These are phyloP conservation scores for Miichthys miiuy DNA, from an alignment of 2,797 vertebrate genomes.

Conservation along the genomic window DNA sequence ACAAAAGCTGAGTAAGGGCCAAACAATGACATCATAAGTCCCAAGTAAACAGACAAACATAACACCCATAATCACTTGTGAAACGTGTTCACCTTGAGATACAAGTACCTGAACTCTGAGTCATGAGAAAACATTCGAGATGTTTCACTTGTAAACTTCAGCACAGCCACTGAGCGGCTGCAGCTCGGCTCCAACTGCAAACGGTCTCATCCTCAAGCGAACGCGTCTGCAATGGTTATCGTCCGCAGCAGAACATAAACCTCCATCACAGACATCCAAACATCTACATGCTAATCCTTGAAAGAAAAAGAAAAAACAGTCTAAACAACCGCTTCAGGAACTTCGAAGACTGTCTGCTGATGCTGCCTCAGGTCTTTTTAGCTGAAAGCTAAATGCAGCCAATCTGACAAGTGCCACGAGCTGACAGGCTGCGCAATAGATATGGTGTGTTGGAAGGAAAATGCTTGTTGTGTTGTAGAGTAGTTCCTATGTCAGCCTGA, in stretches of 20 bases:
- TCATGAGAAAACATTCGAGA: background rate
- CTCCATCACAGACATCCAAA: slow-evolving; percentile 10
- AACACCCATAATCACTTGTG: background rate
- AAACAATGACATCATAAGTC: too few species aligned
- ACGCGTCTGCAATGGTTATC: slow-evolving; percentile 9
- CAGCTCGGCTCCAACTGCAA: slow-evolving; percentile 4
- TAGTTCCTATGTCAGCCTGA: slow-evolving; percentile 45
- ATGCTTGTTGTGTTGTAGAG: slow-evolving; percentile 36
- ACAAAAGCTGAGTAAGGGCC: too few species aligned
- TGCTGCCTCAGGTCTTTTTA: slow-evolving; percentile 2
- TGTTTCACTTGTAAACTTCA: slow-evolving; percentile 5
- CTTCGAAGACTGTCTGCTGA: slow-evolving; percentile 7
- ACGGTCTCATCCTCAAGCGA: slow-evolving; percentile 18
- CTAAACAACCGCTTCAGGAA: slow-evolving; percentile 19
- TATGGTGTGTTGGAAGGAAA: slow-evolving; percentile 27
- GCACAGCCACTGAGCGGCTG: background rate
- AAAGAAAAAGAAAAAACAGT: slow-evolving; percentile 20
- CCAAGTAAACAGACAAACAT: background rate
- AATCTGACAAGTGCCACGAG: slow-evolving; percentile 37
- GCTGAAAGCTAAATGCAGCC: slow-evolving; percentile 42
- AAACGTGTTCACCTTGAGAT: background rate
- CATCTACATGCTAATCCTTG: slow-evolving; percentile 2
- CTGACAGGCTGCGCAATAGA: slow-evolving; percentile 40
- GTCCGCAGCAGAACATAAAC: slow-evolving; percentile 2
- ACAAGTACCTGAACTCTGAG: slow-evolving; percentile 1